Conservation (phyloP, 1,140 invertebrate genomes). For the Caerostris extrusa region DNA sequence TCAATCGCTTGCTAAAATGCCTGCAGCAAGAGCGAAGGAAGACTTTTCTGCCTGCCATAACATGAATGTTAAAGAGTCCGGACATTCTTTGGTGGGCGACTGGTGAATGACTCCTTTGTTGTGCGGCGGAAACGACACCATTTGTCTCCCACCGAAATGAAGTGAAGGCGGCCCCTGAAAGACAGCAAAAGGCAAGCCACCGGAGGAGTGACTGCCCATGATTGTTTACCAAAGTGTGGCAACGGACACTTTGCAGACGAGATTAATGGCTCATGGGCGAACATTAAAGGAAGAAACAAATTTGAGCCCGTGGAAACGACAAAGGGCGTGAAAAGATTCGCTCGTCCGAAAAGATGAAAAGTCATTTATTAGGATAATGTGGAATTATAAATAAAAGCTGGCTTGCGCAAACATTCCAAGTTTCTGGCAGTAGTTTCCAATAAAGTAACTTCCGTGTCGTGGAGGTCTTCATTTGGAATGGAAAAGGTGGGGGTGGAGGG, state of each 20-base stretch:
- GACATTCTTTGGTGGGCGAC: not conserved
- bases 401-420: not conserved
- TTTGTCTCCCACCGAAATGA: slow-evolving; percentile 38
- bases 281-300: slow-evolving; percentile 71
- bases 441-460: slow-evolving; percentile 35
- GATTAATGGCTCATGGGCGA: slow-evolving; percentile 64
- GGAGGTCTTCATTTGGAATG: slow-evolving; percentile 34
- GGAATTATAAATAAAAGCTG: slow-evolving; percentile 61
- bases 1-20: not conserved
- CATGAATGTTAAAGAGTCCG: not conserved
- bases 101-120: slow-evolving; percentile 33
- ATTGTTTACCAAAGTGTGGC: slow-evolving; percentile 67
- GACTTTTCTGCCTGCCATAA: not conserved
- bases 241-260: slow-evolving; percentile 62
- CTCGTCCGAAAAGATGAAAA: slow-evolving; percentile 45
- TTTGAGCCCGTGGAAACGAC: not conserved
- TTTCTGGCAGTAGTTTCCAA: not conserved
- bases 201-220: slow-evolving; percentile 29
- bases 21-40: not conserved
- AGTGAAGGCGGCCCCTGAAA: slow-evolving; percentile 47
- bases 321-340: slow-evolving; percentile 54
- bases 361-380: slow-evolving; percentile 73
- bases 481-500: not conserved
- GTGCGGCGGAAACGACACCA: slow-evolving; percentile 13
- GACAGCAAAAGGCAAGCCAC: not conserved